These are phyloP conservation scores for Tyto alba DNA, from an alignment of 2,113 vertebrate species.

Conservation along the genomic window DNA sequence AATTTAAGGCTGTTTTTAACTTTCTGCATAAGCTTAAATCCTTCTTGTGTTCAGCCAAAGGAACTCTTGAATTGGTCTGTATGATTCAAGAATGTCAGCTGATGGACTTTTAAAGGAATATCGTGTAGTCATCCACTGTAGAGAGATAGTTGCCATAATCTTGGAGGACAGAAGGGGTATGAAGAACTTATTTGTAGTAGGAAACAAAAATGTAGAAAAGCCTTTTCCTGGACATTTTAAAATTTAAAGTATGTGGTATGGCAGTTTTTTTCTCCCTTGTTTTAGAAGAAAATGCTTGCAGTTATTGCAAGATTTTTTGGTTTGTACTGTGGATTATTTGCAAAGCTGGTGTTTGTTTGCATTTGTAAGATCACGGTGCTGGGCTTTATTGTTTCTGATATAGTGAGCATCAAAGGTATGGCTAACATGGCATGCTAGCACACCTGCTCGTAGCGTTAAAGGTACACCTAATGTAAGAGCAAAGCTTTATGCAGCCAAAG, in stretches of 20 bases:
- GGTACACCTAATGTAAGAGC: neutral
- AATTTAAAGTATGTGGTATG: neutral
- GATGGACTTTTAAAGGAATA: neutral
- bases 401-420: conserved; percentile 1
- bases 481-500: neutral
- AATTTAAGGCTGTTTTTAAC: neutral
- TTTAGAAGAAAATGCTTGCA: neutral
- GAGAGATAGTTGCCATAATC: neutral
- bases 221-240: neutral
- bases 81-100: neutral
- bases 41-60: neutral
- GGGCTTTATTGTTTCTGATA: conserved; percentile 50
- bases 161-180: neutral
- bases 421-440: neutral
- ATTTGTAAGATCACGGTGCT: neutral
- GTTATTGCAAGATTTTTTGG: neutral
- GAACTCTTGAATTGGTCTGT: neutral
- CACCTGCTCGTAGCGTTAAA: neutral
- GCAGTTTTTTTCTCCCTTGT: neutral
- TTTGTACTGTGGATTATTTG: neutral
- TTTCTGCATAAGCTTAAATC: neutral
- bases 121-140: neutral
- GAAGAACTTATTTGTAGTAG: neutral
- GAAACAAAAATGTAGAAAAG: neutral
- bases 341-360: neutral